phyloP scores from a whole-genome alignment of 2,113 vertebrate genomes.

The Peromyscus polionotus region DNA sequence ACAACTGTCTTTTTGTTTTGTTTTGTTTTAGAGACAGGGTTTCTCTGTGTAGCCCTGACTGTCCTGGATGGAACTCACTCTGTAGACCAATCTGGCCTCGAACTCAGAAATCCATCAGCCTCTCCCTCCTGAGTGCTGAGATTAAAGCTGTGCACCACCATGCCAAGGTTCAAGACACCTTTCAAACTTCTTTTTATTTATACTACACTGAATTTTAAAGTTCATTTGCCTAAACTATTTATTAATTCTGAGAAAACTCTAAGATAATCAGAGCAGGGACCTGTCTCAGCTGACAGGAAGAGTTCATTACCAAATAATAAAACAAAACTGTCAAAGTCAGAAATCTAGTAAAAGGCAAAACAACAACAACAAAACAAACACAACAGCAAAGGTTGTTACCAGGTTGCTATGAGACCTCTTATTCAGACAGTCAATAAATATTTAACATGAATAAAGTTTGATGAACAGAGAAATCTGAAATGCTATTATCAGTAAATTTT shows the following conservation, averaged over 20 bases:
- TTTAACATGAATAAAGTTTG: conserved; percentile 9
- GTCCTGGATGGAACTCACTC: no score
- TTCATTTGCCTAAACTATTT: conserved; percentile 10
- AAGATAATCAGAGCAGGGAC: not conserved
- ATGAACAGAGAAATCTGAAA: conserved; percentile 42
- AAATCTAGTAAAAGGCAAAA: not conserved
- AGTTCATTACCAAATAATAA: conserved; percentile 19
- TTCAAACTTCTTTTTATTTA: not conserved
- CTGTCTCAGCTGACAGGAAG: not conserved
- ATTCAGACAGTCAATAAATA: conserved; percentile 38
- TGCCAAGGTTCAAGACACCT: not conserved
- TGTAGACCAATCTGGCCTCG: not conserved
- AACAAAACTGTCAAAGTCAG: not conserved
- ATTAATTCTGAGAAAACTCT: conserved; percentile 33
- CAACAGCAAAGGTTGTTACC: conserved; percentile 32
- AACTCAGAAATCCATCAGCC: not conserved
- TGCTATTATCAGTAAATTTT: conserved; percentile 50
- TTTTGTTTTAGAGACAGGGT: not conserved
- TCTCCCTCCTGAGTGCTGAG: not conserved
- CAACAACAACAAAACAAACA: not conserved
- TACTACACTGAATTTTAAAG: conserved; percentile 14
- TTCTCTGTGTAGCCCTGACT: not conserved
- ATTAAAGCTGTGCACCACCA: not conserved
- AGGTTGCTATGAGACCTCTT: conserved; percentile 22
- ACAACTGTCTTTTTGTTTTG: not conserved